Evolutionary conservation across 2,113 vertebrate genomes (phyloP), one percentile per base, ranked within the genome.

Genomic region (Otus sunia): DNA sequence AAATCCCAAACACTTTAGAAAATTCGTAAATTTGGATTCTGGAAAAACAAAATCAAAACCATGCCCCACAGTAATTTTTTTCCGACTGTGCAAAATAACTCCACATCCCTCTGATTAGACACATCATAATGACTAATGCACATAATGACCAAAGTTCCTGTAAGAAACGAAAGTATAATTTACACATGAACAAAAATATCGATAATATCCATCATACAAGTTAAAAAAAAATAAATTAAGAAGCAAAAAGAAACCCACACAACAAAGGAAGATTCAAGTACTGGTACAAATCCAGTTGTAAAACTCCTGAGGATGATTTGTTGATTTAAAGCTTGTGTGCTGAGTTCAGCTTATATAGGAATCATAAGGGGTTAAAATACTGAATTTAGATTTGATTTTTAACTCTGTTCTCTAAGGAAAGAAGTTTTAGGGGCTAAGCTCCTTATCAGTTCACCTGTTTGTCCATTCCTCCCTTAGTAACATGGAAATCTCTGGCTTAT

Each of bases 41-140:
- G 17, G 52, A 47, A 80, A 94, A 93, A 77, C 6, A 26, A 96
- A 96, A 86, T 67, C 53, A 83, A 94, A 95, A 49, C 62, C 47
- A 64, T 12, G 36, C n/a, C 78, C 59, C 8, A 17, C 7, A n/a
- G 15, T 62, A 3, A 29, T 58, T 85, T 89, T 83, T 69, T 76
- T 55, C n/a, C 43, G 64, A 20, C 27, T 19, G 19, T 1, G 1
- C 32, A 71, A 88, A 92, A 56, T 59, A 47, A 64, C n/a, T 72
- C 41, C 6, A 21, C 3, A 2, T 64, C 36, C 6, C 37, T 59
- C n/a, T 72, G 18, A 75, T 37, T 26, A 64, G 43, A 69, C 12
- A 83, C 29, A 34, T 88, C 23, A 36, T 58, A 86, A 80, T 15
- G 34, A 86, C 36, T 36, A 72, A 23, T 45, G 32, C 10, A 26